Base-by-base conservation (phyloP, 2,797 vertebrate species). In the Onychomys arenicola region DNA sequence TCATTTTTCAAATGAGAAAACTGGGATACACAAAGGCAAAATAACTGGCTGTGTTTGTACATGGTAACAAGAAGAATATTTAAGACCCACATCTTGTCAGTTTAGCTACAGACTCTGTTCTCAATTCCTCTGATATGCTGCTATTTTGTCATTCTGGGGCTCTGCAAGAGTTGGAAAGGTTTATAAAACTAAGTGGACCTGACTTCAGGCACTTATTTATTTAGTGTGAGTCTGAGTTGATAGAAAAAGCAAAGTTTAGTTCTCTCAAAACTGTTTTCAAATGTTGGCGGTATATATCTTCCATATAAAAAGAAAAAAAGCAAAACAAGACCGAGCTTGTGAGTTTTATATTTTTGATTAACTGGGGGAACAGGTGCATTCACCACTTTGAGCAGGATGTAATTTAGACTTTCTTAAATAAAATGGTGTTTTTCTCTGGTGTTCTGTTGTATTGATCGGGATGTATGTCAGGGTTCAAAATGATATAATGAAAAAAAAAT, bases 351-450 rank as follows among this genome's bases (percentile, higher is more conserved):
- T 91, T 75, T 67, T 92, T 80, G 40, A 89, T 81, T 92, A 95
- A 78, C 52, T n/a, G 65, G 11, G n/a, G 75, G 34, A 14, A 16
- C 2, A 40, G 14, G 3, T 7, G 23, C 2, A 29, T 61, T 81
- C 6, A 40, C 1, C 14, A 87, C 11, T 89, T 89, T 95, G 16
- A 52, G 2, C 40, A 46, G 6, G 21, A 0, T 4, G 3, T 81
- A 91, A 84, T 49, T 91, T 27, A 43, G 14, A 82, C 12, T 91
- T 91, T 67, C 40, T 91, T 85, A 94, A 92, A 57, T 32, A 61
- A 63, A 67, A 52, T 69, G 27, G 0, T 63, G 27, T 61, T 77
- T 14, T 61, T 37, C 57, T 93, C 6, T 10, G 13, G 11, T 91
- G 16, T 81, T 71, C 29, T 43, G 27, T 29, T 91, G 21, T 6